Evolutionary conservation across 2,888 invertebrate species (phyloP), one percentile per base, ranked within the genome.

Genomic region (Zele albiditarsus): DNA sequence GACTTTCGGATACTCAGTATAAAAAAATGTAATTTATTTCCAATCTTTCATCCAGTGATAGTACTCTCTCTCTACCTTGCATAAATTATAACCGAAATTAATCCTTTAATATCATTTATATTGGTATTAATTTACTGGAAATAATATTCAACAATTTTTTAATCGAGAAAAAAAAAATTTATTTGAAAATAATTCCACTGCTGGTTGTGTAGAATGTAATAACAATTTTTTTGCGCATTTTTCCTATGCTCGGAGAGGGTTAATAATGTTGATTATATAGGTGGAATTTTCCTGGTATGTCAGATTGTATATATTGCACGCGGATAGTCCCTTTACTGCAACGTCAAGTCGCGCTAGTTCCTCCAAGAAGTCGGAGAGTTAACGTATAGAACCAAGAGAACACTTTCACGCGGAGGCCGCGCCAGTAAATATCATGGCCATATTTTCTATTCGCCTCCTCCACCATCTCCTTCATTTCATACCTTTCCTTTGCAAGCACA

Each of bases 341-440:
- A 23, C 23, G 23, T 65, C 38, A 23, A 38, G 65, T 65, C 38
- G 23, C 65, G 33, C n/a, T 53, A 6, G 53, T 53, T 53, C 53
- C 53, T 53, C 38, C 38, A 38, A 20, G 65, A 65, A 42, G 14
- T 33, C 53, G 33, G 33, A 20, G 42, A 65, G 66, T 74, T 49
- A 46, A 25, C 27, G 33, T 27, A 63, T 20, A 27, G 49, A 58
- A 53, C 33, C 33, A 42, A 69, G 74, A 75, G 82, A 84, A 83
- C 84, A 87, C 87, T 87, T 87, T 87, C 87, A 87, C 87, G 84
- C 80, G 80, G 85, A 85, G 83, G 82, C 85, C 85, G 83, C 80
- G 81, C 84, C 84, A 79, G 84, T 86, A 87, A 87, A 87, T 87
- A 87, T 87, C 87, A 87, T 87, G 87, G 86, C 86, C 87, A 87